Evolutionary conservation across 2,888 invertebrate species (phyloP).

Genomic region (Thelaira solivaga): DNA sequence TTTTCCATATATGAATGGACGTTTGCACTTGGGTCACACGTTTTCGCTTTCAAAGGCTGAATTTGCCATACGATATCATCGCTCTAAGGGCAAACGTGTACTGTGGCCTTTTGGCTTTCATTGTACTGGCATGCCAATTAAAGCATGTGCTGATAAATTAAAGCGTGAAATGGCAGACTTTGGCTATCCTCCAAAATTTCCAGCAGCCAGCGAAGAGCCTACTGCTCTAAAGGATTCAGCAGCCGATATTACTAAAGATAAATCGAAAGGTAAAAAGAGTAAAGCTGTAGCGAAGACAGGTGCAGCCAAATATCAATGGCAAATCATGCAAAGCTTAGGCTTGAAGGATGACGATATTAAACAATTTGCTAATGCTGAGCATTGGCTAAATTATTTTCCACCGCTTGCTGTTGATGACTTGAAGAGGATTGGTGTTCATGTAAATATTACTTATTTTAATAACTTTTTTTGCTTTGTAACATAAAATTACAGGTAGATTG

Average conservation of each 20-base stretch:
- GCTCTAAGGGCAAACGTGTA: conserved; percentile 92
- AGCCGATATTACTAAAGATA: conserved; percentile 85
- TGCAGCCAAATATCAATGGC: conserved; percentile 96
- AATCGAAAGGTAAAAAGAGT: conserved; percentile 96
- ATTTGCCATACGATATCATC: conserved; percentile 94
- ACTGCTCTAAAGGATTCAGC: conserved; percentile 78
- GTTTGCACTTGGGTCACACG: conserved; percentile 97
- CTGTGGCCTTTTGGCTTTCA: conserved; percentile 99
- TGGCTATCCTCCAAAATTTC: conserved; percentile 95
- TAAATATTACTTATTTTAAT: no score
- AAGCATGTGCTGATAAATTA: conserved; percentile 98
- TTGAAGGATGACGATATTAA: conserved; percentile 93
- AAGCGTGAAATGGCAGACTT: conserved; percentile 93
- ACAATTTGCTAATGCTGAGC: conserved; percentile 90
- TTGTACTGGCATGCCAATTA: conserved; percentile 99
- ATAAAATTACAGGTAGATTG: conserved; percentile 89
- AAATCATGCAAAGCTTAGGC: conserved; percentile 97
- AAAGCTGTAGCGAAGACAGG: conserved; percentile 96
- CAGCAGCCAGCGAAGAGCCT: conserved; percentile 79
- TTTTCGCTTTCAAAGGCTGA: conserved; percentile 98
- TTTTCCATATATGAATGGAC: conserved; percentile 99
- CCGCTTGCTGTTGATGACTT: conserved; percentile 92
- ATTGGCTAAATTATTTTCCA: conserved; percentile 99
- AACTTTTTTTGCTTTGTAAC: background rate
- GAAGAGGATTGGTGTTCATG: conserved; percentile 92